Conservation (phyloP, 2,888 invertebrate species). For the Sinohyriopsis cumingii region DNA sequence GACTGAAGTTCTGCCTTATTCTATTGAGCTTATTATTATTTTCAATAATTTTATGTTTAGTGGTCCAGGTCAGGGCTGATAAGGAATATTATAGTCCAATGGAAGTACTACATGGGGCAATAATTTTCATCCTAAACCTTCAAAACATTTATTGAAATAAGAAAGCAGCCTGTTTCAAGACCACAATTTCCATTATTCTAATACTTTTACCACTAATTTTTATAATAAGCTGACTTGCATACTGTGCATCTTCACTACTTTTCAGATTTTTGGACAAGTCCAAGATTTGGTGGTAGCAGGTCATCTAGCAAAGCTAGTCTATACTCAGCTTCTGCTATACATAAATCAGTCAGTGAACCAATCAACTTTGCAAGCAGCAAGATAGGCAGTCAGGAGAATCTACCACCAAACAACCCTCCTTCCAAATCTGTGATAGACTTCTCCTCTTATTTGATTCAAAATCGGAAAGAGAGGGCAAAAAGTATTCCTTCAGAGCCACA, state of each 20-base stretch:
- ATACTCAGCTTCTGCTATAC: conserved; percentile 38
- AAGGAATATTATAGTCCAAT: no score
- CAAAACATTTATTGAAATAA: no score
- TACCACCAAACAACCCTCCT: conserved; percentile 32
- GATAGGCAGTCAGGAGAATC: conserved; percentile 22
- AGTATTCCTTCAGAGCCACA: conserved; percentile 29
- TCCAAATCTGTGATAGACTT: conserved; percentile 51
- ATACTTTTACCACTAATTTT: no score
- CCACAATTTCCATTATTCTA: no score
- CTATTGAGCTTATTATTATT: no score
- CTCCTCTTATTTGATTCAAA: conserved; percentile 39
- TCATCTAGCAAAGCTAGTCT: conserved; percentile 34
- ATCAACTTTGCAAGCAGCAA: conserved; percentile 50
- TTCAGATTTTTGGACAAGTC: conserved; percentile 69
- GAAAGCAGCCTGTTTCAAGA: no score
- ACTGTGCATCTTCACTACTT: conserved; percentile 16
- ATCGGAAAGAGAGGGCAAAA: conserved; percentile 14
- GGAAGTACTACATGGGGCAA: no score
- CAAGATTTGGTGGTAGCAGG: conserved; percentile 42
- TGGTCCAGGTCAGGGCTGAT: no score
- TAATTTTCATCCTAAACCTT: no score
- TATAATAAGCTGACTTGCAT: no score
- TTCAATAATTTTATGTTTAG: no score
- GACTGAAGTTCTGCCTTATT: no score
- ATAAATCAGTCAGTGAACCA: conserved; percentile 64